Evolutionary conservation across 2,888 invertebrate species (phyloP), one percentile per base, ranked within the genome.

Genomic region (Monoplex corrugatus): DNA sequence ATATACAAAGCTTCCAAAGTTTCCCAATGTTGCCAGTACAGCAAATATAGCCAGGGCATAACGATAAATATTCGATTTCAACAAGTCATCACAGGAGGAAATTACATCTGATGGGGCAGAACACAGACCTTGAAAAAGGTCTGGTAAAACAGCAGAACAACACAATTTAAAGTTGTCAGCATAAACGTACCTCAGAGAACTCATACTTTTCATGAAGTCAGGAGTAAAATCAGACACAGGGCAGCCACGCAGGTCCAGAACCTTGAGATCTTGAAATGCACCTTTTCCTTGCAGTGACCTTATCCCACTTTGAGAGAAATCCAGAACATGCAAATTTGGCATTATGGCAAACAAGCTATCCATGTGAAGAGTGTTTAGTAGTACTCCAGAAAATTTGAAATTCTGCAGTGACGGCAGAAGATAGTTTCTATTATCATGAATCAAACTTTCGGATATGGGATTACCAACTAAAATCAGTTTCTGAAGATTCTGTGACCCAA

Each of bases 21-120:
- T 80, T 80, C 78, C 78, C 40, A 19, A 40, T 28, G 28, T 80
- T 16, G 78, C 43, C 0, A 80, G 19, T 43, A 80, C 40, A 8
- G 78, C 78, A 43, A 40, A 80, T 3, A 80, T 23, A 32, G 43
- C 78, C 19, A 80, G 78, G 28, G 6, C 43, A 28, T 23, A 80
- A 19, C 78, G 78, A 32, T 80, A 80, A 8, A 28, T 80, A 28
- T 6, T 19, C 23, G 78, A 80, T 19, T 80, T 80, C 23, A 80
- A 28, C 40, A 80, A 43, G 78, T 80, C 78, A 40, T 40, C 40
- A 80, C 78, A 80, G 3, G 78, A 80, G 78, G 78, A 80, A 23
- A 80, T 80, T 40, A 43, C 78, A 80, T 80, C 78, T 28, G 78
- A 40, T 2, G 78, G 78, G 0, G 78, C 43, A 19, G 40, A 38